These are phyloP conservation scores for Dallia pectoralis DNA, from an alignment of 2,797 vertebrate genomes.

Conservation along the genomic window DNA sequence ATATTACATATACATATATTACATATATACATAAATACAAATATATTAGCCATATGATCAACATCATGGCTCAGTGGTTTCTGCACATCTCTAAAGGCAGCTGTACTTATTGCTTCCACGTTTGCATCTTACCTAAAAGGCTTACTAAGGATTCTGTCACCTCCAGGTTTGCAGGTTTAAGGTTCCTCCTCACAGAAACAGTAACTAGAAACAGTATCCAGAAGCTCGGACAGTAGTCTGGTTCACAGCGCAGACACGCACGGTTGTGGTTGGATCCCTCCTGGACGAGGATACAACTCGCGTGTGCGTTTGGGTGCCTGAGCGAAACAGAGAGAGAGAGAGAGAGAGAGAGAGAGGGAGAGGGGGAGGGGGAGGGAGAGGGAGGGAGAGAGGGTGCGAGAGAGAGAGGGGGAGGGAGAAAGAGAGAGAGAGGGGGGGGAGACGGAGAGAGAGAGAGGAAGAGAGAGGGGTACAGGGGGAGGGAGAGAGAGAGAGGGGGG, in stretches of 20 bases:
- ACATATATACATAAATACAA: no score
- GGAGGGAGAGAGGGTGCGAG: no score
- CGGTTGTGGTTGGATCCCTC: conserved; percentile 53
- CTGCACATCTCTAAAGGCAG: not conserved
- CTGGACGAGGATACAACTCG: conserved; percentile 28
- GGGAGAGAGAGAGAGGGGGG: conserved; percentile 25
- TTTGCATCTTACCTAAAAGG: conserved; percentile 64
- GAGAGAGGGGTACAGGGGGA: no score
- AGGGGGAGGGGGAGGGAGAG: not conserved
- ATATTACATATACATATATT: no score
- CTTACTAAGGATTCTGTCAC: conserved; percentile 59
- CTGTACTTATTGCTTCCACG: not conserved
- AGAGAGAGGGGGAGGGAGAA: conserved; percentile 23
- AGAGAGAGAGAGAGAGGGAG: conserved; percentile 3
- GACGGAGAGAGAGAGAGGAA: conserved; percentile 24
- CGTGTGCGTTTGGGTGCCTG: conserved; percentile 16
- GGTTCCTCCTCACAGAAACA: conserved; percentile 19
- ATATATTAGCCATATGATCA: not conserved
- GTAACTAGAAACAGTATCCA: conserved; percentile 14
- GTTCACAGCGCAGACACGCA: conserved; percentile 15
- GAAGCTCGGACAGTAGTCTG: not conserved
- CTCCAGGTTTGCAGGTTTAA: conserved; percentile 57
- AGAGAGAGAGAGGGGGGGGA: conserved; percentile 26
- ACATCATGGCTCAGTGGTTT: not conserved
- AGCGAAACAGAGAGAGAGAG: conserved; percentile 23